These are phyloP conservation scores for Hydropsyche tenuis DNA, from an alignment of 1,140 invertebrate genomes.

Conservation along the genomic window DNA sequence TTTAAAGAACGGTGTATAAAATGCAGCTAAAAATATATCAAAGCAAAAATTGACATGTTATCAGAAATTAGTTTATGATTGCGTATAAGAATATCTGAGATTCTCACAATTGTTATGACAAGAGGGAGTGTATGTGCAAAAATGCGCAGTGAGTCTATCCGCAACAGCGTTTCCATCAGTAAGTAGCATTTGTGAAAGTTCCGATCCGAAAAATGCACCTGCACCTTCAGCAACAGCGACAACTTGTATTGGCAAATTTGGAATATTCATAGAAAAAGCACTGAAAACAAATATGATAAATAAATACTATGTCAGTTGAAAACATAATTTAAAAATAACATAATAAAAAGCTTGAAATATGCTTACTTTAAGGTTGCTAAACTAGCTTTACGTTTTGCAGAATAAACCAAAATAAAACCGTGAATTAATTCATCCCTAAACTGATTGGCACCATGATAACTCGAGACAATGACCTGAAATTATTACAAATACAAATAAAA, in stretches of 20 bases:
- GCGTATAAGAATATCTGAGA: too few relatives aligned
- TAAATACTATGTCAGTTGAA: neutral
- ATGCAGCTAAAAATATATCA: conserved; percentile 74
- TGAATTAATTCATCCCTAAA: conserved; percentile 93
- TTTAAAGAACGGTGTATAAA: conserved; percentile 95
- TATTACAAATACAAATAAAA: neutral
- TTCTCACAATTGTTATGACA: conserved; percentile 82
- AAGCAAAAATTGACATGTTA: neutral
- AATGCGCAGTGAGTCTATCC: conserved; percentile 90
- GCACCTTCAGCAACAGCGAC: conserved; percentile 89
- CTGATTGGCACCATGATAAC: conserved; percentile 92
- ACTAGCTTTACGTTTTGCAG: conserved; percentile 93
- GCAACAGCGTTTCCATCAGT: conserved; percentile 92
- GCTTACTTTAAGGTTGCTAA: conserved; percentile 89
- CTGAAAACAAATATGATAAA: conserved; percentile 57
- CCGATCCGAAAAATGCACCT: conserved; percentile 88
- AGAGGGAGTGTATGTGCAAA: conserved; percentile 84
- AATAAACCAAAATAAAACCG: conserved; percentile 96
- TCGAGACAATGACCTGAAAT: conserved; percentile 81
- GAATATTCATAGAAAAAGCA: conserved; percentile 93
- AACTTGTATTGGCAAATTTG: conserved; percentile 93
- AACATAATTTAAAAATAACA: conserved; percentile 3
- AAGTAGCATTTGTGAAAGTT: conserved; percentile 87
- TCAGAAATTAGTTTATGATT: too few relatives aligned
- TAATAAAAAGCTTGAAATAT: neutral